Conservation (phyloP, 2,113 vertebrate species). For the Oryzias curvinotus region DNA sequence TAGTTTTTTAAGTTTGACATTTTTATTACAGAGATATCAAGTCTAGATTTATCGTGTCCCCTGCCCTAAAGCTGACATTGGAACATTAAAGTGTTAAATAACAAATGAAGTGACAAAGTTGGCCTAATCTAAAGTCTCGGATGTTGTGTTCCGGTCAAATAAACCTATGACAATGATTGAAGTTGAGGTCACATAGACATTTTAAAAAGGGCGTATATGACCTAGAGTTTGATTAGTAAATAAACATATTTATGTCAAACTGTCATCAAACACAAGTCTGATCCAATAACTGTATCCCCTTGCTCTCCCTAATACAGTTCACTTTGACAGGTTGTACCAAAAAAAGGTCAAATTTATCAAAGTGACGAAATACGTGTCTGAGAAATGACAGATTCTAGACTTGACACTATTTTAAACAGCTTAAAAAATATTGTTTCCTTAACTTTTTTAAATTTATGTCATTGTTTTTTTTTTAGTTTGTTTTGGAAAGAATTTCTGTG, state of each 20-base stretch:
- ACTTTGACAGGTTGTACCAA: not conserved
- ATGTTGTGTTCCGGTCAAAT: constrained; percentile 24
- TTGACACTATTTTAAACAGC: too few relatives aligned
- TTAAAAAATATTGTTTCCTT: too few relatives aligned
- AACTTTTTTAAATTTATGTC: too few relatives aligned
- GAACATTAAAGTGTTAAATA: constrained; percentile 1
- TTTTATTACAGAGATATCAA: not conserved
- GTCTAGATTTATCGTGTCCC: not conserved
- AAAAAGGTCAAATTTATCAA: not conserved
- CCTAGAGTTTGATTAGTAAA: constrained; percentile 44
- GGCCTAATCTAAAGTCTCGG: not conserved
- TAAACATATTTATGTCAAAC: constrained; percentile 38
- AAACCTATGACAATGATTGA: constrained; percentile 50
- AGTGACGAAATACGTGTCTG: too few relatives aligned
- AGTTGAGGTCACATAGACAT: constrained; percentile 38
- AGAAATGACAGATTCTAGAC: too few relatives aligned
- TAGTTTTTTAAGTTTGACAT: too few relatives aligned
- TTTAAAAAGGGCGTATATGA: constrained; percentile 41
- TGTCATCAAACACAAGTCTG: constrained; percentile 7
- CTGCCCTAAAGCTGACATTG: not conserved
- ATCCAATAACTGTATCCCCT: not conserved
- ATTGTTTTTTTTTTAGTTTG: too few relatives aligned
- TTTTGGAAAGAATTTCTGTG: too few relatives aligned
- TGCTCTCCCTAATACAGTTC: not conserved
- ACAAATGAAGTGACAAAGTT: constrained; percentile 5